Evolutionary conservation across 2,888 invertebrate species (phyloP), one percentile per base, ranked within the genome.

Genomic region (Serripes groenlandicus): DNA sequence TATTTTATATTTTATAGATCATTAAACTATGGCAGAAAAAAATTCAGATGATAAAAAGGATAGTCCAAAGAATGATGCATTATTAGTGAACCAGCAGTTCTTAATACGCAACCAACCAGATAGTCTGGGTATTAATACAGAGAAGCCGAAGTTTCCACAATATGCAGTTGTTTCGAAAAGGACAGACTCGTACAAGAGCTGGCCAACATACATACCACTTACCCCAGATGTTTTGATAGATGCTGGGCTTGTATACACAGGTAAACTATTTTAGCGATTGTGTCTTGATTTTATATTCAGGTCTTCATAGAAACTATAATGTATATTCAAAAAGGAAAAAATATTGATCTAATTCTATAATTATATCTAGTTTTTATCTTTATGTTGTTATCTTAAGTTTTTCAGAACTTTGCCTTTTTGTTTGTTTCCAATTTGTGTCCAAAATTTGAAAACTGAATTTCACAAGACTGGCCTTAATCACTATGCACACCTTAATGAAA

Each of bases 241-340:
- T 60, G 85, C 85, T 35, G 85, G 85, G 1, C 60, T 85, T 0
- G 81, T 82, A 1, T 82, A 82, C 28, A 85, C 85, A 58, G 85
- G 85, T 85, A 79, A n/a, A 42, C 58, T 28, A 9, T 23, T 23
- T 7, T 69, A 15, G 9, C 11, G 26, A 4, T 15, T 5, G 4
- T 26, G 26, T 7, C 30, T 64, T 64, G 11, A 26, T 4, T 30
- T 15, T 32, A 26, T 7, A 9, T 64, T 15, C 9, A 58, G 9
- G 58, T 58, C 9, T 26, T 26, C 7, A 26, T 58, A 58, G 58
- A n/a, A 58, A 18, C n/a, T n/a, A n/a, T n/a, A n/a, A n/a, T n/a
- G n/a, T n/a, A n/a, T n/a, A n/a, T n/a, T n/a, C n/a, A n/a, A n/a
- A n/a, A n/a, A n/a, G n/a, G n/a, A n/a, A n/a, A n/a, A n/a, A n/a